phyloP scores from a whole-genome alignment of 1,140 invertebrate species.

The Lanistes nyassanus region DNA sequence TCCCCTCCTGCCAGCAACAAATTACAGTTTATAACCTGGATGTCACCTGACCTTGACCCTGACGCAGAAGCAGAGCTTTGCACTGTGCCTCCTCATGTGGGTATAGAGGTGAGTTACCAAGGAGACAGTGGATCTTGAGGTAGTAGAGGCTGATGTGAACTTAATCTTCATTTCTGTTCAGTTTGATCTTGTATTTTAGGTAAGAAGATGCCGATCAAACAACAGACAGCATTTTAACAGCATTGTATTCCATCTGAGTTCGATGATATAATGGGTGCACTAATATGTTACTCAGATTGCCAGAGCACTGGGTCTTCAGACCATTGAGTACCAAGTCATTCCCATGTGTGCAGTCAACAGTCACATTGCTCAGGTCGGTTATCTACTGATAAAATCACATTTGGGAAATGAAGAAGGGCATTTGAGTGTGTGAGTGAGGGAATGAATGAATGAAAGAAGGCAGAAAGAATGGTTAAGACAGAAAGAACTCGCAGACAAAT shows the following conservation, averaged over 20 bases:
- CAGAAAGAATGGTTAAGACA: not conserved
- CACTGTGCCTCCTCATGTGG: constrained; percentile 64
- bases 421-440: not conserved
- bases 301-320: constrained; percentile 45
- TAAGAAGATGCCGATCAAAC: no score
- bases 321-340: constrained; percentile 51
- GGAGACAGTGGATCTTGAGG: no score
- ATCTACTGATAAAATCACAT: not conserved
- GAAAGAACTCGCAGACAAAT: not conserved
- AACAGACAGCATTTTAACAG: not conserved
- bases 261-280: not conserved
- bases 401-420: not conserved
- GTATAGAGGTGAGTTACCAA: constrained; percentile 60
- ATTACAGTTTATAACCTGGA: constrained; percentile 68
- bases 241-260: constrained; percentile 16
- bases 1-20: constrained; percentile 50
- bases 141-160: no score
- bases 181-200: no score
- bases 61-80: constrained; percentile 49
- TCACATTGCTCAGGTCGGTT: constrained; percentile 49
- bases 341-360: constrained; percentile 40
- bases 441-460: not conserved
- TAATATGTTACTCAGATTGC: constrained; percentile 49
- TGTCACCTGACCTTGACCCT: constrained; percentile 53
- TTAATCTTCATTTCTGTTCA: no score